These are phyloP conservation scores for Ophioninae sp. DNA, from an alignment of 2,888 invertebrate genomes.

Conservation along the genomic window DNA sequence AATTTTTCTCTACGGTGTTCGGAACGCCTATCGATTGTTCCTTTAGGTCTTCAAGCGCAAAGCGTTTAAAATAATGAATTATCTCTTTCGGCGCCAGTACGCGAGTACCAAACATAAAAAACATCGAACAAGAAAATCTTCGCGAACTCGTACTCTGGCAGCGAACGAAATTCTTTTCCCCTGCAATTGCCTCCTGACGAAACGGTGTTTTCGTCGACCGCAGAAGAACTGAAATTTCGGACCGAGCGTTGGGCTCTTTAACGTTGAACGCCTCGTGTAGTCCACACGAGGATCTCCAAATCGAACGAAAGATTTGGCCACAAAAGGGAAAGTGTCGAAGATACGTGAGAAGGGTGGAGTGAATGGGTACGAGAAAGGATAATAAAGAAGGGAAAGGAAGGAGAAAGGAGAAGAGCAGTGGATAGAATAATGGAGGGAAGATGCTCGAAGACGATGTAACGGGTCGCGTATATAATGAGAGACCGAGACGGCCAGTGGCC, in stretches of 20 bases:
- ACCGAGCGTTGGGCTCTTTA: neutral
- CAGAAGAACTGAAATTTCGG: neutral
- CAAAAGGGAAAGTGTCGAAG: constrained; percentile 59
- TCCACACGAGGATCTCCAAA: constrained; percentile 6
- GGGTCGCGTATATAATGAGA: constrained; percentile 77
- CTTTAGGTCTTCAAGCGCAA: no score
- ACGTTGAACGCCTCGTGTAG: neutral
- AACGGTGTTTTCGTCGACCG: no score
- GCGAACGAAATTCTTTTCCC: neutral
- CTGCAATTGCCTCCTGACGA: neutral
- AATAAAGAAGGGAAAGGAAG: constrained; percentile 1
- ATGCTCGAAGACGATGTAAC: constrained; percentile 71
- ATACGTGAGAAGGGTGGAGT: constrained; percentile 67
- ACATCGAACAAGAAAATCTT: no score
- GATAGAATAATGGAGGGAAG: constrained; percentile 45
- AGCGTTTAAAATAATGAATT: no score
- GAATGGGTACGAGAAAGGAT: constrained; percentile 32
- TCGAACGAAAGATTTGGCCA: constrained; percentile 66
- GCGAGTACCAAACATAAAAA: no score
- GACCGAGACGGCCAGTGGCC: constrained; percentile 75
- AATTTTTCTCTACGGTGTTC: no score
- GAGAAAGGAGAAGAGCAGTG: constrained; percentile 31
- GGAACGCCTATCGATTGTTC: no score
- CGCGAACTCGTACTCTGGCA: no score
- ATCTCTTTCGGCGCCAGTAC: no score